A percentile compares a stretch with the other conserved stretches of the same genome.
phyloP scores from a whole-genome alignment of 2,797 vertebrate species.

The Pyrrhura leucotis region DNA sequence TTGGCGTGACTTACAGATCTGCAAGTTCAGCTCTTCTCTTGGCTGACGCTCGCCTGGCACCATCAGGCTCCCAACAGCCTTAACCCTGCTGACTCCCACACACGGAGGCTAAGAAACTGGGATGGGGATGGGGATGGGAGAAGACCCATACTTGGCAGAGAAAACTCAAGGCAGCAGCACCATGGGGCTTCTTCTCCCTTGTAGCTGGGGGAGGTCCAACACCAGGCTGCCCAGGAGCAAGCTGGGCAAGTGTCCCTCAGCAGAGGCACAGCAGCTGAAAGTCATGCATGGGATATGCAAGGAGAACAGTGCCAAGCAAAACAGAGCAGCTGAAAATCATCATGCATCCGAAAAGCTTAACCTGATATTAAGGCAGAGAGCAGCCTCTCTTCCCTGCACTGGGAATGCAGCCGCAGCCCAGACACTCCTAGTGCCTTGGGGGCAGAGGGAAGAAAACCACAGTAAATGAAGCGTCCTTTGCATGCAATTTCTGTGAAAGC shows the following conservation, averaged over 20 bases:
- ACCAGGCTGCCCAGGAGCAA: neutral
- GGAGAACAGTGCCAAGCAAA: neutral
- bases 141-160: neutral
- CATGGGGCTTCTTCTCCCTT: neutral
- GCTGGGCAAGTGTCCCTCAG: neutral
- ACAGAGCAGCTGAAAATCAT: neutral
- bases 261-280: neutral
- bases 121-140: neutral
- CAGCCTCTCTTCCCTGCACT: neutral
- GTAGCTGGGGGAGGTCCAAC: neutral
- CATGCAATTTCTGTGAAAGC: neutral
- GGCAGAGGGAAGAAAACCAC: neutral
- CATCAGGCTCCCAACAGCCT: neutral
- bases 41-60: neutral
- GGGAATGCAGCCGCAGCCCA: neutral
- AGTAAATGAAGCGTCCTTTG: neutral
- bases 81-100: neutral
- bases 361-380: neutral
- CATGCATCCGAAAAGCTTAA: neutral
- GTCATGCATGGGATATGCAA: neutral
- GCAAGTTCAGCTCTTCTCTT: constrained; percentile 55
- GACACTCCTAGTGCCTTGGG: neutral
- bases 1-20: constrained; percentile 37
- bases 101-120: rapidly evolving
- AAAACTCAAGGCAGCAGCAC: neutral